phyloP scores from a whole-genome alignment of 2,888 invertebrate species.

The Andrena praecox region DNA sequence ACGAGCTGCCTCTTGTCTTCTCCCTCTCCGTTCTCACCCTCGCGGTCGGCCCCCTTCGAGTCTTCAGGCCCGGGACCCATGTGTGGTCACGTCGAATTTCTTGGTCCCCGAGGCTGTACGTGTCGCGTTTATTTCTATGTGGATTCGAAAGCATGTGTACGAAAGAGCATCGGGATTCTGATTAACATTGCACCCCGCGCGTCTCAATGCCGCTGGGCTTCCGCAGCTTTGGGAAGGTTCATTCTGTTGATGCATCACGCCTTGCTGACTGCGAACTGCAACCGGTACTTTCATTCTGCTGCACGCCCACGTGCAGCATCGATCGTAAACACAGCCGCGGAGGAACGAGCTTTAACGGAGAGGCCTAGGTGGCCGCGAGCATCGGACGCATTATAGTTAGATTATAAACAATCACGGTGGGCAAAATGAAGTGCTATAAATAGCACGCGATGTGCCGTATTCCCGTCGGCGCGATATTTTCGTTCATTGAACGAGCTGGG shows the following conservation, averaged over 20 bases:
- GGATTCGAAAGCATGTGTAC: too few species aligned
- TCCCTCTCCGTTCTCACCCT: background rate
- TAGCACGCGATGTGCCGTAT: background rate
- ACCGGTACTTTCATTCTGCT: slow-evolving; percentile 60
- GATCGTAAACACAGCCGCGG: slow-evolving; percentile 45
- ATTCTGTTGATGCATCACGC: slow-evolving; percentile 47
- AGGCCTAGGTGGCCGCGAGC: background rate
- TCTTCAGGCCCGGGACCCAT: too few species aligned
- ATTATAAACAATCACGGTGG: slow-evolving; percentile 3
- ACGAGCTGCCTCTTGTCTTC: background rate
- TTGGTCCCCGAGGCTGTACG: background rate
- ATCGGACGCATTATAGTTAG: slow-evolving; percentile 25
- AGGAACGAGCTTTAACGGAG: slow-evolving; percentile 26
- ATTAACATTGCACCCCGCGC: too few species aligned
- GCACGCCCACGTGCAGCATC: slow-evolving; percentile 56
- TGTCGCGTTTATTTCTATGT: background rate
- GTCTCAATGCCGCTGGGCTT: slow-evolving; percentile 31
- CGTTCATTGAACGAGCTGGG: background rate
- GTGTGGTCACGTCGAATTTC: background rate
- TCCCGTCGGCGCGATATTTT: background rate
- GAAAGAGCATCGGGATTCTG: background rate
- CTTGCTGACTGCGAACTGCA: slow-evolving; percentile 40
- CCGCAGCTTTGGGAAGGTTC: slow-evolving; percentile 33
- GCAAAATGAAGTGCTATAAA: background rate
- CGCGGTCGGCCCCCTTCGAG: too few species aligned